Evolutionary conservation across 2,113 vertebrate genomes (phyloP), one percentile per base, ranked within the genome.

Genomic region (Saimiri boliviensis): DNA sequence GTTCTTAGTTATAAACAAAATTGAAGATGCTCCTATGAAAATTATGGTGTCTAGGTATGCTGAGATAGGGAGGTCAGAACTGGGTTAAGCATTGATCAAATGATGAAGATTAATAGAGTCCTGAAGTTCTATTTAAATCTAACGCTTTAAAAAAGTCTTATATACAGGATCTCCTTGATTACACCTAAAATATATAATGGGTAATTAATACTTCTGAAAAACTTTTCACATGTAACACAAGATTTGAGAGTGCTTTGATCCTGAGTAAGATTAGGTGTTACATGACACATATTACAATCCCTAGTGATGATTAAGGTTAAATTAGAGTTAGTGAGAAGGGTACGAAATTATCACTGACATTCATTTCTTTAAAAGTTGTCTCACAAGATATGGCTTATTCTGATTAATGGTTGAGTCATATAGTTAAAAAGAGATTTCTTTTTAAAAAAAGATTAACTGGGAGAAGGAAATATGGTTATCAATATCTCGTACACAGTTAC

Each of bases 31-130:
- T 87, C n/a, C 54, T 89, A 13, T 86, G 37, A 91, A 92, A 94
- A 49, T 84, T 30, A 96, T 77, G 37, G 4, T 74, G 20, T 2
- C 35, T 89, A 10, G 20, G 3, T 80, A 80, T 30, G 8, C 42
- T 91, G 45, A 91, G 71, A 73, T 73, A 93, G 40, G 68, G 56
- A 93, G 80, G 56, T 93, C 66, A 95, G 96, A 95, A 83, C 49
- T 89, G 47, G 95, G 49, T 88, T 85, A 92, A 94, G 25, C n/a
- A 89, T 63, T 83, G 13, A 94, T 60, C 52, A 95, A 92, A 12
- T 60, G 40, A 88, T 77, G 35, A 91, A 68, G 27, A 70, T 84
- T 84, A 37, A 80, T 37, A 45, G 96, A 95, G 23, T 87, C 6
- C 1, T 71, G 20, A 91, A 19, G 16, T 96, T 77, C 76, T 92